Conservation (phyloP, 2,888 invertebrate genomes). For the Acleris cristana region DNA sequence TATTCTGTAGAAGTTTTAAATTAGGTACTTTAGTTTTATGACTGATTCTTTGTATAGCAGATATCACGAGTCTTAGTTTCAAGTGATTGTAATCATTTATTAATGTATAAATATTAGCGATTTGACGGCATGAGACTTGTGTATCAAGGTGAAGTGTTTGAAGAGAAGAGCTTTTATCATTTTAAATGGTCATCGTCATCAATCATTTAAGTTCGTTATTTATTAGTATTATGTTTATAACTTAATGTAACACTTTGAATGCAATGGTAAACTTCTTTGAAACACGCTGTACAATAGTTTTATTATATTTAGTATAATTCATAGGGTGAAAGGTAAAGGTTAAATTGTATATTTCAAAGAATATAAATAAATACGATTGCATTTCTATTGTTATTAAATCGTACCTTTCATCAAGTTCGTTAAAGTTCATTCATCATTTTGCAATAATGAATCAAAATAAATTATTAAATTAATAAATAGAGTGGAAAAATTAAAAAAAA, state of each 20-base stretch:
- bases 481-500: too few relatives aligned
- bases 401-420: slow-evolving; percentile 4
- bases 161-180: background rate
- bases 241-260: background rate
- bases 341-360: slow-evolving; percentile 32
- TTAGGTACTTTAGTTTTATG: background rate
- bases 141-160: background rate
- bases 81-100: background rate
- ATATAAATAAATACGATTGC: slow-evolving; percentile 29
- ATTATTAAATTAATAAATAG: too few relatives aligned
- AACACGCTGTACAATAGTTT: slow-evolving; percentile 24
- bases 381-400: slow-evolving; percentile 24
- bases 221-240: slow-evolving; percentile 1
- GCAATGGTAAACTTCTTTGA: slow-evolving; percentile 1
- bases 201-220: background rate
- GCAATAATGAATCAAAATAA: too few relatives aligned
- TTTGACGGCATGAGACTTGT: background rate
- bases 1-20: background rate
- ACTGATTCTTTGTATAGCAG: slow-evolving; percentile 1
- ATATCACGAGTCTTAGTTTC: background rate
- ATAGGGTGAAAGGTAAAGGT: slow-evolving; percentile 22
- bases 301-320: slow-evolving; percentile 16
- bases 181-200: background rate
- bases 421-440: background rate
- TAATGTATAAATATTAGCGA: slow-evolving; percentile 1